Evolutionary conservation across 2,888 invertebrate genomes (phyloP).

Genomic region (Imbricaverruca yamaguchii): DNA sequence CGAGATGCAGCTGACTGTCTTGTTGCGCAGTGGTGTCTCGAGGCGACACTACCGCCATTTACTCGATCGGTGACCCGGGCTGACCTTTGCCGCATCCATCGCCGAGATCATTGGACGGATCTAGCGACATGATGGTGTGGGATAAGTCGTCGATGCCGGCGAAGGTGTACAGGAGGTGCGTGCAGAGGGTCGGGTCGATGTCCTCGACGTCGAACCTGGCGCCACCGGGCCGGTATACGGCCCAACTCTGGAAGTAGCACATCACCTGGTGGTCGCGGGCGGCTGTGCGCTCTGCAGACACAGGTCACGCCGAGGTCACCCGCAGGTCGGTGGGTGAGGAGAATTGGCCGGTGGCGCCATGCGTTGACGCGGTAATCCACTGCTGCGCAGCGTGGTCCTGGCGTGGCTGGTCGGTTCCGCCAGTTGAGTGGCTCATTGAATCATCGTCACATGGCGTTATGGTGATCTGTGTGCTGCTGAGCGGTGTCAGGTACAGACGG

Average conservation of each 20-base stretch:
- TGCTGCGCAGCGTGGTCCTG: too few relatives aligned
- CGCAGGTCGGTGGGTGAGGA: background rate
- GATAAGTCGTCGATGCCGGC: conserved; percentile 54
- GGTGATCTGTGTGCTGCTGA: too few relatives aligned
- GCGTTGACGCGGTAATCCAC: too few relatives aligned
- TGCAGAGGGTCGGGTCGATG: conserved; percentile 61
- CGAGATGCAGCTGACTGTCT: too few relatives aligned
- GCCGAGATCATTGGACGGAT: background rate
- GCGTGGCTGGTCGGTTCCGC: too few relatives aligned
- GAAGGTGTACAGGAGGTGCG: conserved; percentile 67
- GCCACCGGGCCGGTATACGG: conserved; percentile 50
- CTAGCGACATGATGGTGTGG: conserved; percentile 35
- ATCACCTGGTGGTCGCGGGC: conserved; percentile 18
- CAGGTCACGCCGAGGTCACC: background rate
- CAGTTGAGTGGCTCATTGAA: too few relatives aligned
- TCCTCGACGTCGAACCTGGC: conserved; percentile 59
- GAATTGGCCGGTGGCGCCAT: background rate
- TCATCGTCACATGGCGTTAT: too few relatives aligned
- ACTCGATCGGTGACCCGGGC: too few relatives aligned
- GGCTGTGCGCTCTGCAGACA: background rate
- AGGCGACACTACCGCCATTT: too few relatives aligned
- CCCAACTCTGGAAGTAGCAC: conserved; percentile 32
- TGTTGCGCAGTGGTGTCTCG: too few relatives aligned
- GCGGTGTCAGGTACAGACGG: too few relatives aligned
- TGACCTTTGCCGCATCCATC: background rate